Conservation (phyloP, 2,888 invertebrate genomes). For the Eustalomyia histrio region DNA sequence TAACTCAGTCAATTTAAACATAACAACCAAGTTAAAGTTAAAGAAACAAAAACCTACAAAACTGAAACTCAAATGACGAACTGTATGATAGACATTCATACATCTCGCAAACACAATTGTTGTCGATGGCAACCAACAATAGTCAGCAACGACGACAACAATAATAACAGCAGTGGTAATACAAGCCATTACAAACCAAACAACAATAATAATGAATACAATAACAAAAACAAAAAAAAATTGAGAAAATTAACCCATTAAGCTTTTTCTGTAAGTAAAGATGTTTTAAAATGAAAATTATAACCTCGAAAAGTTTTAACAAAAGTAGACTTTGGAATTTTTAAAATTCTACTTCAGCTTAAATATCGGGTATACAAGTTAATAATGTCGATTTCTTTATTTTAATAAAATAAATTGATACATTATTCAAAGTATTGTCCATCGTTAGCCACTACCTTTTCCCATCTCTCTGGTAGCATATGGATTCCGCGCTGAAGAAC, state of each 20-base stretch:
- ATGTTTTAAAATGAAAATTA: no score
- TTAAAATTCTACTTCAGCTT: no score
- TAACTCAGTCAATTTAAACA: constrained; percentile 63
- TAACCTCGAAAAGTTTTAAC: no score
- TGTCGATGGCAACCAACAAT: constrained; percentile 24
- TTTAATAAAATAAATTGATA: no score
- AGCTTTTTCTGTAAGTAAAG: no score
- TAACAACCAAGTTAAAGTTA: constrained; percentile 32
- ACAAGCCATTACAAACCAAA: constrained; percentile 56
- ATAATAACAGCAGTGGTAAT: constrained; percentile 58
- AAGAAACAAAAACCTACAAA: constrained; percentile 17
- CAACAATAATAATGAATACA: constrained; percentile 28
- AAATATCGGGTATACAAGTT: no score
- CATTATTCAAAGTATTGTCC: no score
- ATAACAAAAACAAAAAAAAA: constrained; percentile 2
- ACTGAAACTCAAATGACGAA: constrained; percentile 54
- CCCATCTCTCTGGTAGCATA: no score
- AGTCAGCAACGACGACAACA: constrained; percentile 1
- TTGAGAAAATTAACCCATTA: constrained; percentile 10
- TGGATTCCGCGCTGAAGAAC: no score
- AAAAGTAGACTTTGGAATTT: no score
- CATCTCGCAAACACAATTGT: constrained; percentile 10
- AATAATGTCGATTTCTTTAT: no score
- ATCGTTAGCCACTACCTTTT: no score
- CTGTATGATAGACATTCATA: constrained; percentile 54